Evolutionary conservation across 2,888 invertebrate species (phyloP).

Genomic region (Coelinius sp.): DNA sequence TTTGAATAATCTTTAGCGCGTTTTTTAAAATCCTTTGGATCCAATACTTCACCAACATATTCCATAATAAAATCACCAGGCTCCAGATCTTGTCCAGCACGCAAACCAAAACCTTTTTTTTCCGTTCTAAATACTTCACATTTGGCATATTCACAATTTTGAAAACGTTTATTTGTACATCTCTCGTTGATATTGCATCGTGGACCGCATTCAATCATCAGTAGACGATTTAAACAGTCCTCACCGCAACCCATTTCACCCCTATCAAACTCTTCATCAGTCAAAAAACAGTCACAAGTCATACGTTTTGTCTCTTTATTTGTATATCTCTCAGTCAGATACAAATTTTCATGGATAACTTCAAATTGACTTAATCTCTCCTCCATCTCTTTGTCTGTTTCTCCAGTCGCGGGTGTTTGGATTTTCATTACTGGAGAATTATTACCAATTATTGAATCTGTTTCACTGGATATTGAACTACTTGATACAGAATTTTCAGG

Average conservation of each 20-base stretch:
- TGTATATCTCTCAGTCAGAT: slow-evolving; percentile 82
- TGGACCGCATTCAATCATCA: slow-evolving; percentile 98
- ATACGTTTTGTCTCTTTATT: slow-evolving; percentile 94
- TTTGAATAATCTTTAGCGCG: slow-evolving; percentile 91
- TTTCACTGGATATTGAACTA: background rate
- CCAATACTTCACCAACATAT: slow-evolving; percentile 97
- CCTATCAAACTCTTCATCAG: slow-evolving; percentile 87
- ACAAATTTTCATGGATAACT: slow-evolving; percentile 88
- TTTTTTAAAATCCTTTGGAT: slow-evolving; percentile 89
- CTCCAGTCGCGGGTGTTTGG: slow-evolving; percentile 69
- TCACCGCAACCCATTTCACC: slow-evolving; percentile 94
- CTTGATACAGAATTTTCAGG: slow-evolving; percentile 21
- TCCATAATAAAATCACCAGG: slow-evolving; percentile 95
- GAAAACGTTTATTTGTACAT: slow-evolving; percentile 96
- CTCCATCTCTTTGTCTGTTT: slow-evolving; percentile 73
- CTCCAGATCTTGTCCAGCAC: slow-evolving; percentile 81
- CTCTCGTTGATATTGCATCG: slow-evolving; percentile 90
- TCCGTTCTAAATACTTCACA: slow-evolving; percentile 92
- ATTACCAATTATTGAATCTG: background rate
- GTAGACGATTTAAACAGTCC: slow-evolving; percentile 94
- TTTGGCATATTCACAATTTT: slow-evolving; percentile 86
- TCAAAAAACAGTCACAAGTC: slow-evolving; percentile 95
- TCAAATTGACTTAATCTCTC: slow-evolving; percentile 82
- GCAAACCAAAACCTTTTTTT: slow-evolving; percentile 95
- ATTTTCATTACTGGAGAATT: background rate